Evolutionary conservation across 2,113 vertebrate genomes (phyloP), one percentile per base, ranked within the genome.

Genomic region (Piaya cayana): DNA sequence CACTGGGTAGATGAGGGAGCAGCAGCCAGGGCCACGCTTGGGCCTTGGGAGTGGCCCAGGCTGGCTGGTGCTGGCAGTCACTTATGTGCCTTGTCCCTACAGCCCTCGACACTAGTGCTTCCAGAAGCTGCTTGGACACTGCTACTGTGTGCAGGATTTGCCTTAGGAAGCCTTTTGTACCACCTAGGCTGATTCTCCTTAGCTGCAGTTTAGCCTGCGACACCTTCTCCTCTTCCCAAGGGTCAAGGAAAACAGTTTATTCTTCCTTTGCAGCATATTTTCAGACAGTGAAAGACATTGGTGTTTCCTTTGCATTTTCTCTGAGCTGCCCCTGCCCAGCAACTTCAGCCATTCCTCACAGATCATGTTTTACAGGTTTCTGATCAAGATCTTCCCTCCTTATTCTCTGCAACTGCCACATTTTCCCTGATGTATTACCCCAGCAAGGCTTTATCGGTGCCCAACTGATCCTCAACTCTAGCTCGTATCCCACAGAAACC

Each of bases 61-160:
- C 34, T 83, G 87, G 25, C 14, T 0, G 1, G 18, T 43, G 60
- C 49, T 3, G 1, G 27, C 3, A 15, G n/a, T 13, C 3, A 0
- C 34, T 78, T 78, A 9, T 36, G 47, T 67, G 25, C n/a, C 75
- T 34, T 60, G 7, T 45, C 20, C 21, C 20, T 84, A 47, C 52
- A 70, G 63, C 7, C 32, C 53, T 47, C 1, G 1, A 17, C 4
- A 5, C 43, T 22, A 49, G 14, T 80, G 72, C 37, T 93, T 13
- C 26, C 45, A 56, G 64, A 84, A 34, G n/a, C 21, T 36, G 45
- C 43, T 34, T 34, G 53, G 58, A 19, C 18, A 30, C 39, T 52
- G 29, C 11, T 2, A 1, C 34, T 3, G 3, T 36, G 19, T 43
- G 42, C 37, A 50, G 27, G 21, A 21, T 86, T 74, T 82, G 52